Evolutionary conservation across 2,888 invertebrate genomes (phyloP).

Genomic region (Tromatobia lineatoria): DNA sequence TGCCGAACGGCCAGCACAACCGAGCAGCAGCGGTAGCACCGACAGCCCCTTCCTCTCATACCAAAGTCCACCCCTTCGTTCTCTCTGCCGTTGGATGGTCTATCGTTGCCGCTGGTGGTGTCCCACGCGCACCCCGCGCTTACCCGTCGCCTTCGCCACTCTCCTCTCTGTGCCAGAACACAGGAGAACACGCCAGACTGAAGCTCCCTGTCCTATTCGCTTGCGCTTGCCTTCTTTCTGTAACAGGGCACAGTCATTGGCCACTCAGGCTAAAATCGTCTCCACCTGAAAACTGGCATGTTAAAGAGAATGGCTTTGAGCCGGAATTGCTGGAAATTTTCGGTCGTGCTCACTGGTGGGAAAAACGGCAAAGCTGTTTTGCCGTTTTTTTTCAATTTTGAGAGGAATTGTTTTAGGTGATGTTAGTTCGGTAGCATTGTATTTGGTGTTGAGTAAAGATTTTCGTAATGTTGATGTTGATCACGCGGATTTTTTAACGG

Average conservation of each 20-base stretch:
- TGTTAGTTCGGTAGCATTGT: too few species aligned
- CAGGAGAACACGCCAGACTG: constrained; percentile 46
- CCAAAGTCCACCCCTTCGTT: constrained; percentile 13
- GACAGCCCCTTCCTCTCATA: constrained; percentile 8
- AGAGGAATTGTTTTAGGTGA: too few species aligned
- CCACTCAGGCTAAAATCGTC: not conserved
- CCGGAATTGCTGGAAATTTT: not conserved
- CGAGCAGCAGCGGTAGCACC: constrained; percentile 3
- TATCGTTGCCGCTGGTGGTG: constrained; percentile 11
- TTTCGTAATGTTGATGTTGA: too few species aligned
- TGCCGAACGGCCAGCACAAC: constrained; percentile 28
- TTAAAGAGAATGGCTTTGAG: not conserved
- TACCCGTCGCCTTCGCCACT: constrained; percentile 30
- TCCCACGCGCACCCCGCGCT: constrained; percentile 30
- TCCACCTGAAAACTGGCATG: not conserved
- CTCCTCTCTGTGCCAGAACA: constrained; percentile 43
- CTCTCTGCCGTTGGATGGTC: constrained; percentile 32
- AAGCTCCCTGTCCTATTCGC: constrained; percentile 35
- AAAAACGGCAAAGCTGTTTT: too few species aligned
- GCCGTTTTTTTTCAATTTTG: too few species aligned
- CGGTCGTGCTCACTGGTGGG: not conserved
- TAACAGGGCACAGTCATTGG: not conserved
- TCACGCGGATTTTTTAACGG: too few species aligned
- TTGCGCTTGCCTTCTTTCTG: not conserved
- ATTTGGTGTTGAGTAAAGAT: too few species aligned